These are phyloP conservation scores for Dermatemys mawii DNA, from an alignment of 2,113 vertebrate genomes.

Conservation along the genomic window DNA sequence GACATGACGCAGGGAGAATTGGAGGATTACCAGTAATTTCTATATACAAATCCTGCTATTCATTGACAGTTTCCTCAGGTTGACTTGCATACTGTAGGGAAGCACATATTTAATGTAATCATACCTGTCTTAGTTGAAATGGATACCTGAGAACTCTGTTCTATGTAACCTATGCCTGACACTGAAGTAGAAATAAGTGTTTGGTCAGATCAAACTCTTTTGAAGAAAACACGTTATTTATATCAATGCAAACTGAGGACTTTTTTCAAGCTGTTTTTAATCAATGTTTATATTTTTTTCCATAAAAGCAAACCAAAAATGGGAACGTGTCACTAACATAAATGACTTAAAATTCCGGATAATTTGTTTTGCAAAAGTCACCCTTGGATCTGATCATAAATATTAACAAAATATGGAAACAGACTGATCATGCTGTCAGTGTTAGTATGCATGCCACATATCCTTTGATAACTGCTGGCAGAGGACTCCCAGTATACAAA, in stretches of 20 bases:
- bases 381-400: not conserved
- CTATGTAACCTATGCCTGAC: not conserved
- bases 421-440: not conserved
- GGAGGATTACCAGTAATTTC: not conserved
- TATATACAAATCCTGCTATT: not conserved
- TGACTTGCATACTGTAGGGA: not conserved
- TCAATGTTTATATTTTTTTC: not conserved
- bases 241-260: not conserved
- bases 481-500: constrained; percentile 16
- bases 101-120: not conserved
- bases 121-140: not conserved
- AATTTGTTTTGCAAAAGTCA: not conserved
- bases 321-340: not conserved
- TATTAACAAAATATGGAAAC: not conserved
- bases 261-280: not conserved
- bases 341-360: not conserved
- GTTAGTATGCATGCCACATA: constrained; percentile 27
- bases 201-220: not conserved
- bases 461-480: constrained; percentile 56
- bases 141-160: not conserved
- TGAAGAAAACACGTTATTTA: not conserved
- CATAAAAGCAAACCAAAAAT: not conserved
- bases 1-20: not conserved
- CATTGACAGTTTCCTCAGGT: not conserved
- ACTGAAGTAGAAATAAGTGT: not conserved